A percentile compares a stretch with the other conserved stretches of the same genome.
Evolutionary conservation across 2,888 invertebrate genomes (phyloP).

Genomic region (Tanypteryx hageni): DNA sequence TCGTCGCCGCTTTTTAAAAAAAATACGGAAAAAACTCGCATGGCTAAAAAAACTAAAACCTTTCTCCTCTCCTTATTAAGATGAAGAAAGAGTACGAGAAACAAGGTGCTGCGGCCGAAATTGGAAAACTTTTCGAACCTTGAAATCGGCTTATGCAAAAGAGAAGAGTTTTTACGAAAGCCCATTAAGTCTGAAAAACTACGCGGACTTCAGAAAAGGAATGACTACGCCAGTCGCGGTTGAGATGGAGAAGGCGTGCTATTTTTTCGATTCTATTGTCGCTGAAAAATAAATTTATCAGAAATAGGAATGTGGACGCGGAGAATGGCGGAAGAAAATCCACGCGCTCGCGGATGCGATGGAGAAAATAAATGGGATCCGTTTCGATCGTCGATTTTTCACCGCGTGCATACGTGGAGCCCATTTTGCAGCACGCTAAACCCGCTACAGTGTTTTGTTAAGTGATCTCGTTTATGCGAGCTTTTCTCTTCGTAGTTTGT

Average conservation of each 20-base stretch:
- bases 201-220: neutral
- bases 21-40: neutral
- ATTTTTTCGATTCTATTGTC: neutral
- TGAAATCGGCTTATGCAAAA: slow-evolving; percentile 18
- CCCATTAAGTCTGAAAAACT: slow-evolving; percentile 9
- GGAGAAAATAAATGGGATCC: neutral
- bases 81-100: neutral
- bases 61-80: neutral
- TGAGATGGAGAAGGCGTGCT: neutral
- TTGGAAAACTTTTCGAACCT: slow-evolving; percentile 23
- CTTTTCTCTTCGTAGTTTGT: neutral
- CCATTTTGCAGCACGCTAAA: no score
- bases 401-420: no score
- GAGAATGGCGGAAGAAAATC: neutral
- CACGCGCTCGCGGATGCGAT: neutral
- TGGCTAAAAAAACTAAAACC: neutral
- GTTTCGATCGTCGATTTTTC: neutral
- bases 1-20: no score
- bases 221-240: neutral
- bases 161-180: neutral
- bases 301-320: neutral
- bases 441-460: no score
- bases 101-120: neutral
- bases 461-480: neutral
- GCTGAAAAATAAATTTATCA: neutral